These are phyloP conservation scores for Lepeophtheirus nordmannii DNA, from an alignment of 2,888 invertebrate species.

Conservation along the genomic window DNA sequence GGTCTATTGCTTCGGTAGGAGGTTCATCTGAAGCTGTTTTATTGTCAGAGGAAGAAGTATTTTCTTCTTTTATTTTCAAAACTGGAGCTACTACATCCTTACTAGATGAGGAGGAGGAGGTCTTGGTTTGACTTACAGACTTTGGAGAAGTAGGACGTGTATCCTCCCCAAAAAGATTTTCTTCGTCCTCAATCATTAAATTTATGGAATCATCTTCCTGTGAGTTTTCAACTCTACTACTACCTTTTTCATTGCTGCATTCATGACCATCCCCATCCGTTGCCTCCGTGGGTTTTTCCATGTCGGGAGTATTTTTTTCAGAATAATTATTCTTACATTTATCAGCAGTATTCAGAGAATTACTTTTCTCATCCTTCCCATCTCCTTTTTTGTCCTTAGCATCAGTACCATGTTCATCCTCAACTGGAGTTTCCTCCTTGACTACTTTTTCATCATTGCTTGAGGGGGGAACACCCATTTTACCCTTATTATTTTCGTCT, in stretches of 20 bases:
- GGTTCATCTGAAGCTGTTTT: neutral
- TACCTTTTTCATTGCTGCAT: too few relatives aligned
- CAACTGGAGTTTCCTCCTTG: neutral
- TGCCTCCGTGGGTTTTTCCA: too few relatives aligned
- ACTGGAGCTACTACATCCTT: constrained; percentile 30
- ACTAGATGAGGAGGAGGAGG: neutral
- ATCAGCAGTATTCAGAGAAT: too few relatives aligned
- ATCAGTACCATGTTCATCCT: neutral
- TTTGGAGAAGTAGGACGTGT: constrained; percentile 26
- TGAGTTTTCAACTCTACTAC: neutral
- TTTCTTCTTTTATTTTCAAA: constrained; percentile 28
- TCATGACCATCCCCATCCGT: too few relatives aligned
- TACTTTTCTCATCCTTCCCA: neutral
- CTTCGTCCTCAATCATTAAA: constrained; percentile 61
- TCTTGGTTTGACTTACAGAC: constrained; percentile 18
- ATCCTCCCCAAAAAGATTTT: constrained; percentile 42
- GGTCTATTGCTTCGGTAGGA: neutral
- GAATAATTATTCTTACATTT: too few relatives aligned
- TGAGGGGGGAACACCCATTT: neutral
- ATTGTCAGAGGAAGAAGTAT: neutral
- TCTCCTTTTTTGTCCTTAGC: neutral
- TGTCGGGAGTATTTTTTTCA: too few relatives aligned
- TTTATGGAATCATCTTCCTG: constrained; percentile 55
- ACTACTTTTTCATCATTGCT: neutral
- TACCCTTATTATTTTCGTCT: constrained; percentile 30